Base-by-base conservation (phyloP, 2,797 vertebrate genomes). In the Cygnus olor region DNA sequence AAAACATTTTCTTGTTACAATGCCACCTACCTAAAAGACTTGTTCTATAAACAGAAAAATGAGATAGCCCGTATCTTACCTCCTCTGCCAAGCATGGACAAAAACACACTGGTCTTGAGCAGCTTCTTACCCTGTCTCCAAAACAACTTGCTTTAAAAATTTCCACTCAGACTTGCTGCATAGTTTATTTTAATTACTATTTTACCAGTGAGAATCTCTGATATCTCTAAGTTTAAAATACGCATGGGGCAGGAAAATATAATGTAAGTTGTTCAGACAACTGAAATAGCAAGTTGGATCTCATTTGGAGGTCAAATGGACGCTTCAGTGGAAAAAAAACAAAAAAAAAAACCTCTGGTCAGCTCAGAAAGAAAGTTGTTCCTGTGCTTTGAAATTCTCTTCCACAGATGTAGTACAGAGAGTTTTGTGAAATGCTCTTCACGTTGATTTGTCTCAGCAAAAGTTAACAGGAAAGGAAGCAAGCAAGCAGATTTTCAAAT, bases 291-390 rank as follows among this genome's bases (percentile, higher is more conserved):
- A 84, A 68, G 18, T 64, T 24, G 78, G 44, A 49, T 14, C 34
- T 88, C 40, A 45, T 93, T 72, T 96, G 66, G 80, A 89, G 47
- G 69, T 81, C 30, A 90, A 85, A 57, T n/a, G 63, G 51, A 45
- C 9, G 36, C 21, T 16, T 47, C 24, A 56, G 47, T 32, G 14
- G 36, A 24, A 27, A 22, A 24, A 60, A 45, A 34, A 42, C 14
- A 10, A 9, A 19, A 4, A 34, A 42, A 14, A 10, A 9, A 19
- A 4, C 2, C 20, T 40, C 24, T 32, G 17, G 24, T 51, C 51
- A 88, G 30, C 21, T 36, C 36, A 88, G 36, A 68, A 66, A 69
- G 24, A 2, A 63, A 80, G 20, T 14, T 47, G 36, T 10, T 66
- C 6, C 27, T 69, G 6, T 34, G 22, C 47, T 71, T 74, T 53